Evolutionary conservation across 2,888 invertebrate genomes (phyloP).

Genomic region (Schizotus pectinicornis): DNA sequence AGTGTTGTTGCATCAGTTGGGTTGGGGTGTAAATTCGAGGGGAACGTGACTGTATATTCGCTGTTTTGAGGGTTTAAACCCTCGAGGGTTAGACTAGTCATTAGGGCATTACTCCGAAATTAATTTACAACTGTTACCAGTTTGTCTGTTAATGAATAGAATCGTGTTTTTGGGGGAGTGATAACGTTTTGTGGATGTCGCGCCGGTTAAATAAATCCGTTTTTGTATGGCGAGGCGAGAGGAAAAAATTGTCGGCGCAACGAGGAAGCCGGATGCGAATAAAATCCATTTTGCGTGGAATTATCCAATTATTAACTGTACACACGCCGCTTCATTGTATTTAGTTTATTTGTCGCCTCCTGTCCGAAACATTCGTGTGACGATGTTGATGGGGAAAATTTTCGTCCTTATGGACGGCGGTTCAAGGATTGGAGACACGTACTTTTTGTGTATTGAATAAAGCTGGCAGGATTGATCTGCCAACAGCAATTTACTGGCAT

Average conservation of each 20-base stretch:
- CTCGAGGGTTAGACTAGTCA: conserved; percentile 52
- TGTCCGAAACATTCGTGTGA: conserved; percentile 47
- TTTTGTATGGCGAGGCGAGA: conserved; percentile 5
- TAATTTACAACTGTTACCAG: conserved; percentile 54
- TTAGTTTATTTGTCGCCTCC: conserved; percentile 47
- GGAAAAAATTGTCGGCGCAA: conserved; percentile 16
- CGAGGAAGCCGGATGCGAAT: conserved; percentile 24
- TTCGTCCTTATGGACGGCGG: conserved; percentile 42
- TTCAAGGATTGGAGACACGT: conserved; percentile 37
- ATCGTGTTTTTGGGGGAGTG: conserved; percentile 25
- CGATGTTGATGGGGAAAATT: conserved; percentile 31
- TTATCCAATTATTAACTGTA: conserved; percentile 49
- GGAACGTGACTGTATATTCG: conserved; percentile 29
- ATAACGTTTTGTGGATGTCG: neutral
- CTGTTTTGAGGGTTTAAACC: conserved; percentile 37
- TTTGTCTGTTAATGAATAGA: conserved; percentile 48
- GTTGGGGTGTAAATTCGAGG: conserved; percentile 25
- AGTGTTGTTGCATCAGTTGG: neutral
- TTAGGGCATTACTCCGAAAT: conserved; percentile 57
- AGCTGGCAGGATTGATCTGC: conserved; percentile 52
- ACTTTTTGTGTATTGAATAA: conserved; percentile 48
- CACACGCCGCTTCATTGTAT: conserved; percentile 44
- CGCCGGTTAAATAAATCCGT: neutral
- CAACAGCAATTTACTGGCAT: conserved; percentile 53
- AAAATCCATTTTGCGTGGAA: conserved; percentile 40